Conservation (phyloP, 2,113 vertebrate species). For the Brachyhypopomus gauderio region DNA sequence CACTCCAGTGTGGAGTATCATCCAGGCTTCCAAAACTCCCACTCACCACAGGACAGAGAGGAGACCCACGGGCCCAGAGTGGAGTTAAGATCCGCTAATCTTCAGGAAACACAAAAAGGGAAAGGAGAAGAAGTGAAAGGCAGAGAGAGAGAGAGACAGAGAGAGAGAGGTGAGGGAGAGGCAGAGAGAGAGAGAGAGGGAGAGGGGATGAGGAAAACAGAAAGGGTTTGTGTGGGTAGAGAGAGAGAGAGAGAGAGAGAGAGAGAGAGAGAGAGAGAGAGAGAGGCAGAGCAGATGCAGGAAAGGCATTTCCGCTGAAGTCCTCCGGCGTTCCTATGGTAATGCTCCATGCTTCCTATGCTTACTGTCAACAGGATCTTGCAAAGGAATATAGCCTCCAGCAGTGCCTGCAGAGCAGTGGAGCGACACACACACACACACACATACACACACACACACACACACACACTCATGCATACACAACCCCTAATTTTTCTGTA, state of each 20-base stretch:
- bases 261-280: neutral
- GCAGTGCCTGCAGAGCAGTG: slow-evolving; percentile 69
- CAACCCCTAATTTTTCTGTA: neutral
- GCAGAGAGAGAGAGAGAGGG: too few species aligned
- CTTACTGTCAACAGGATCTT: slow-evolving; percentile 82
- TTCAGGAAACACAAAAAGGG: slow-evolving; percentile 32
- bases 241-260: too few species aligned
- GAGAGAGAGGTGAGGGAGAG: too few species aligned
- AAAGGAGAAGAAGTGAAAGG: slow-evolving; percentile 27
- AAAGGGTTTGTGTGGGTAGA: too few species aligned
- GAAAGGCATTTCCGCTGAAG: slow-evolving; percentile 68
- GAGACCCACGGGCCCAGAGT: slow-evolving; percentile 25
- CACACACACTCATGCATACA: slow-evolving; percentile 64
- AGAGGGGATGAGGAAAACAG: too few species aligned
- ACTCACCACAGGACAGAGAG: slow-evolving; percentile 15
- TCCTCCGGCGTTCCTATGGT: slow-evolving; percentile 75
- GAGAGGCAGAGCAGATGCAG: slow-evolving; percentile 48
- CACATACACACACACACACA: slow-evolving; percentile 54
- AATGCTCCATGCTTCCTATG: slow-evolving; percentile 79
- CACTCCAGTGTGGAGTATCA: slow-evolving; percentile 13
- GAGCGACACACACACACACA: slow-evolving; percentile 26
- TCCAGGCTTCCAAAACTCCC: slow-evolving; percentile 13
- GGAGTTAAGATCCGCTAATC: slow-evolving; percentile 28
- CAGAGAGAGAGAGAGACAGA: too few species aligned
- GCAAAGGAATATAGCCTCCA: slow-evolving; percentile 80